Percentiles rank a stretch among this genome's conserved stretches.
Conservation (phyloP, 2,113 vertebrate genomes). For the Dipodomys merriami region DNA sequence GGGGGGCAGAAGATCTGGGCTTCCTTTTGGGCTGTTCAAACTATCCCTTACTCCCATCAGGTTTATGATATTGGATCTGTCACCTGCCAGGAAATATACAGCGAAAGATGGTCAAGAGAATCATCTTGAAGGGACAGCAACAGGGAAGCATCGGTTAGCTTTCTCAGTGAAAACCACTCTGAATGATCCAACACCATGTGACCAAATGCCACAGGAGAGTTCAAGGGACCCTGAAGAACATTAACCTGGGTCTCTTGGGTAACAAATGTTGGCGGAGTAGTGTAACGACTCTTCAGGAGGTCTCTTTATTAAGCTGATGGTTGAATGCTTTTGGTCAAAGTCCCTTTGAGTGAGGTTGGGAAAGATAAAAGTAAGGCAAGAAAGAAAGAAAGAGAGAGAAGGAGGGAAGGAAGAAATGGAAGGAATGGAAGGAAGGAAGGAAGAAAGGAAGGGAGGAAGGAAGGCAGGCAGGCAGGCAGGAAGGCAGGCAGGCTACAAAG, state of each 20-base stretch:
- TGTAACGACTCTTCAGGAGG: not conserved
- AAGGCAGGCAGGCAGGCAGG: not conserved
- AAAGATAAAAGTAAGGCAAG: not conserved
- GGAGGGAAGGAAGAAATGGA: not conserved
- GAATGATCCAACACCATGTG: not conserved
- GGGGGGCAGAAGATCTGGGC: not conserved
- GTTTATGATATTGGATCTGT: not conserved
- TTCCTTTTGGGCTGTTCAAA: not conserved
- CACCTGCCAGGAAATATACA: not conserved
- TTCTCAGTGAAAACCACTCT: not conserved
- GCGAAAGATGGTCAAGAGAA: not conserved
- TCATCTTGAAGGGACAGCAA: not conserved
- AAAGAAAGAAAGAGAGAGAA: not conserved
- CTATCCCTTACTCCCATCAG: not conserved
- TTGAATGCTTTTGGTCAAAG: not conserved
- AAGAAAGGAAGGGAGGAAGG: not conserved
- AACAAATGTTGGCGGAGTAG: not conserved
- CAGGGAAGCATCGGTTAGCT: not conserved
- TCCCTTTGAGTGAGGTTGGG: not conserved
- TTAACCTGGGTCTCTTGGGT: not conserved
- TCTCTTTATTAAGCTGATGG: not conserved
- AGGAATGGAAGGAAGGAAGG: not conserved
- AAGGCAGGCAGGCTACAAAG: not conserved
- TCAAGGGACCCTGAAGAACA: not conserved
- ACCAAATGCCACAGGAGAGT: not conserved